Conservation (phyloP, 2,113 vertebrate species). For the Cariama cristata region DNA sequence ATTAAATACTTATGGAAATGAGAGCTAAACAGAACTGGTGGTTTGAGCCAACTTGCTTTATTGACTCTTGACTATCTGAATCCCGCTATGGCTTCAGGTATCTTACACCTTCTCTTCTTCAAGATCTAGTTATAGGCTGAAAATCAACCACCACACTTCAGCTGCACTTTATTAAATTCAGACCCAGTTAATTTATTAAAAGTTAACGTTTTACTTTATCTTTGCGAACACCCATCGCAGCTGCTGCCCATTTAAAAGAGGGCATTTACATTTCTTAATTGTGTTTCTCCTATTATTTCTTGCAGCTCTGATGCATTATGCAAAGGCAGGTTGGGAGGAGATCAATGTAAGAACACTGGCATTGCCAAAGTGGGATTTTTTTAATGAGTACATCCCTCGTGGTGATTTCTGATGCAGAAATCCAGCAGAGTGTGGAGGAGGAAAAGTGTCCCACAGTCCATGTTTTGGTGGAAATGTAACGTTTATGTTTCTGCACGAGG, state of each 20-base stretch:
- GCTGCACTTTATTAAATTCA: not conserved
- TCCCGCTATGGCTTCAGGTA: not conserved
- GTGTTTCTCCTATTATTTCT: not conserved
- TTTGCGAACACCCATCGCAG: not conserved
- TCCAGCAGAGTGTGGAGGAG: not conserved
- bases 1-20: constrained; percentile 62
- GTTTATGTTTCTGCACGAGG: not conserved
- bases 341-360: not conserved
- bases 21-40: constrained; percentile 7
- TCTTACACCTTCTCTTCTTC: not conserved
- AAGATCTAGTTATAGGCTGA: not conserved
- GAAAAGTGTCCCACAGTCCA: not conserved
- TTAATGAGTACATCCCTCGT: rapidly evolving
- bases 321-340: not conserved
- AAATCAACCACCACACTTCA: not conserved
- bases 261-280: not conserved
- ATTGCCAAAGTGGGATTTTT: not conserved
- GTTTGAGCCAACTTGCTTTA: constrained; percentile 19
- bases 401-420: not conserved
- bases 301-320: not conserved
- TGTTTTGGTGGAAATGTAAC: not conserved
- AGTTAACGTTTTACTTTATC: not conserved
- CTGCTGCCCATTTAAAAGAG: not conserved
- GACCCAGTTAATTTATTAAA: not conserved
- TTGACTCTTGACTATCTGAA: not conserved